phyloP scores from a whole-genome alignment of 2,888 invertebrate genomes.

The Drosophila stalkeri region DNA sequence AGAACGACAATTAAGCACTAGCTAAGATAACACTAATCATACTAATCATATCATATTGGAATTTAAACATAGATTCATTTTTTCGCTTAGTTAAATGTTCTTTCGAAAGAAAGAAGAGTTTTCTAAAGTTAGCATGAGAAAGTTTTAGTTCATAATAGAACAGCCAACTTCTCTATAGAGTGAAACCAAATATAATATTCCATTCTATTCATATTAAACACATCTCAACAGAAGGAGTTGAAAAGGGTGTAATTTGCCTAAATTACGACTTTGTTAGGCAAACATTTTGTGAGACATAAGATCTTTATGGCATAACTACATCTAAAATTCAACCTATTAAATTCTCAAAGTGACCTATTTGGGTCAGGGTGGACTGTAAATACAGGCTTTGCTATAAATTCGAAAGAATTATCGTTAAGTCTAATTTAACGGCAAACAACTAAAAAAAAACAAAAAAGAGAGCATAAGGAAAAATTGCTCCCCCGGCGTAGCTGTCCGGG shows the following conservation, averaged over 20 bases:
- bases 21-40: neutral
- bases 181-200: neutral
- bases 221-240: neutral
- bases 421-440: slow-evolving; percentile 61
- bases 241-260: neutral
- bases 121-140: no score
- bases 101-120: neutral
- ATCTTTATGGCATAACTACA: neutral
- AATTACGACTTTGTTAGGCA: no score
- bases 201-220: neutral
- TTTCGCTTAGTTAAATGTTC: no score
- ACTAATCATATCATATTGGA: neutral
- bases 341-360: neutral
- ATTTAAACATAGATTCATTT: neutral
- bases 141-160: neutral
- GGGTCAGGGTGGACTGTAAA: neutral
- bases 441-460: slow-evolving; percentile 23
- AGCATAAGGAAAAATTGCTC: slow-evolving; percentile 49
- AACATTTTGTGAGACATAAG: neutral
- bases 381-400: slow-evolving; percentile 26
- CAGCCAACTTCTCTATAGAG: no score
- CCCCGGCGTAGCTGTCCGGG: slow-evolving; percentile 50
- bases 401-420: slow-evolving; percentile 47
- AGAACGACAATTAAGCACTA: no score
- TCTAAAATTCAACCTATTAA: slow-evolving; percentile 1